Percentiles rank a stretch among this genome's conserved stretches.
These are phyloP conservation scores for Karalla daura DNA, from an alignment of 2,797 vertebrate species.

Conservation along the genomic window DNA sequence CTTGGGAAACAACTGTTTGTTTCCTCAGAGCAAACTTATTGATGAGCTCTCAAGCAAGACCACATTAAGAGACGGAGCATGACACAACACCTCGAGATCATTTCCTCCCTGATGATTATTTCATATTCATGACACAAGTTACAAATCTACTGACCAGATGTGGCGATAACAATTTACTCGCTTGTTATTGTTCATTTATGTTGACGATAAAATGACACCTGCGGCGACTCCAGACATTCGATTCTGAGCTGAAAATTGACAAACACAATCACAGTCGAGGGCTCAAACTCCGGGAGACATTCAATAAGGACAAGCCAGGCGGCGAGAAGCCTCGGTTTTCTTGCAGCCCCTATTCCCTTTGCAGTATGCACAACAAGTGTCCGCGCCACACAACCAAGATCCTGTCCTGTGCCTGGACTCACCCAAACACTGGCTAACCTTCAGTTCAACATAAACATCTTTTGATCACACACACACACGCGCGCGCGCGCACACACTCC, in stretches of 20 bases:
- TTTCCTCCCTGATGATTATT: no score
- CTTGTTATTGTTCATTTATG: no score
- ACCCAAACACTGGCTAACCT: conserved; percentile 14
- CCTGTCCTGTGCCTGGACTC: conserved; percentile 13
- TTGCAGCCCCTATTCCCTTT: conserved; percentile 33
- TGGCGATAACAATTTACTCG: no score
- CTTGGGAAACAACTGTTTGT: not conserved
- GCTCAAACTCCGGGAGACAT: conserved; percentile 3
- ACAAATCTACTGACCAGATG: no score
- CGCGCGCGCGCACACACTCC: no score
- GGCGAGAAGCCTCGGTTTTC: conserved; percentile 40
- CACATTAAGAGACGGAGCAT: no score
- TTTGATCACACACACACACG: not conserved
- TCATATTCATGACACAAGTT: no score
- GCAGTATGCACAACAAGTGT: conserved; percentile 43
- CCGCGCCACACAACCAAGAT: conserved; percentile 2
- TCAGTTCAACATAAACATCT: conserved; percentile 2
- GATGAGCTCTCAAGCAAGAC: no score
- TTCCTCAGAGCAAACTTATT: no score
- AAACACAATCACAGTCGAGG: not conserved
- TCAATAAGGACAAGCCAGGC: conserved; percentile 22
- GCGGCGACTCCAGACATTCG: not conserved
- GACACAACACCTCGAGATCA: no score
- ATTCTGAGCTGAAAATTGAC: not conserved
- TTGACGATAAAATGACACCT: no score